Evolutionary conservation across 2,888 invertebrate genomes (phyloP), one percentile per base, ranked within the genome.

Genomic region (Hirtodrosophila trivittata): DNA sequence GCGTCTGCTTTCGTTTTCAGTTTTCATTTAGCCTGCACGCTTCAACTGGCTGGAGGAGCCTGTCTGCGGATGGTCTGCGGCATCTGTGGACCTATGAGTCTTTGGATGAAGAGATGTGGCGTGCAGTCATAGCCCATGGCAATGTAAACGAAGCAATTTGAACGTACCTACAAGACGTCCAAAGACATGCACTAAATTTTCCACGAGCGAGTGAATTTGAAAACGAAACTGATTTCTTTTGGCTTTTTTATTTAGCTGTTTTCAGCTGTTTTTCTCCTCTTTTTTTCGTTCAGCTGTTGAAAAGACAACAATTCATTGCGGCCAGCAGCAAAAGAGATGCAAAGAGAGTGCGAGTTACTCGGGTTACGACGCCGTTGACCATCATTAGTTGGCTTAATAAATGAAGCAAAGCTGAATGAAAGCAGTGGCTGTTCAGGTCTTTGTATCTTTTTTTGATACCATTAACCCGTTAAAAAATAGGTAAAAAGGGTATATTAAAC

Each of bases 331-430:
- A 33, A 26, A 50, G 30, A 46, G 37, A 14, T n/a, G 43, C 43
- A 55, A 55, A 26, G 45, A 50, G 60, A 60, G 39, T 21, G 43
- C 30, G 25, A 54, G 60, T 49, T 57, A 60, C 62, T 51, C 50
- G 39, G 43, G 72, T 76, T 80, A 81, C 86, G 18, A 21, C 18
- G 18, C 18, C 18, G 84, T 81, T 70, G 73, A 59, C 68, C 82
- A 87, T 84, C 82, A 86, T 87, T 83, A 87, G 86, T 69, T 86
- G 64, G 49, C 63, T 70, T 74, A 80, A 75, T 83, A 80, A 83
- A 73, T 66, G 82, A 73, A 66, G 76, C 59, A 63, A 47, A 56
- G 37, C 58, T 65, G 56, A 76, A 75, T 77, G 78, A 75, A 78
- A 78, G 71, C 66, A 46, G 49, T 46, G 42, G 59, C 65, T 49